Evolutionary conservation across 2,113 vertebrate genomes (phyloP).

Genomic region (Coregonus clupeaformis): DNA sequence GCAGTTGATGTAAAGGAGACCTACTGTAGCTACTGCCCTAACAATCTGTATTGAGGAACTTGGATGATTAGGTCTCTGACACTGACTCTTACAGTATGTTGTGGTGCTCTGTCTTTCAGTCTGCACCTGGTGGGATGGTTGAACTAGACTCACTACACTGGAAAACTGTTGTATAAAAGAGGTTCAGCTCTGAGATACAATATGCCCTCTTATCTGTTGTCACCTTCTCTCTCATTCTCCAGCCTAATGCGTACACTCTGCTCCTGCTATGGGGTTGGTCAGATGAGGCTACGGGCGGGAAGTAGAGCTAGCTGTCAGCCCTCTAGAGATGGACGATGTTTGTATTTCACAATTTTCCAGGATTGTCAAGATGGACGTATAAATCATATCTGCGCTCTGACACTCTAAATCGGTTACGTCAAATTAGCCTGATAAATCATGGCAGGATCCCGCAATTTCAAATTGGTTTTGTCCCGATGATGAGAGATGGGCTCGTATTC

Average conservation of each 20-base stretch:
- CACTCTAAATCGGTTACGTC: slow-evolving; percentile 68
- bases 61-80: no score
- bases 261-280: not conserved
- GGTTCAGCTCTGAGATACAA: not conserved
- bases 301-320: slow-evolving; percentile 20
- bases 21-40: no score
- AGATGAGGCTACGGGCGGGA: not conserved
- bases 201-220: not conserved
- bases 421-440: slow-evolving; percentile 72
- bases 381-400: slow-evolving; percentile 52
- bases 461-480: slow-evolving; percentile 50
- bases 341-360: slow-evolving; percentile 52
- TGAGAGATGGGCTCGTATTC: slow-evolving; percentile 53
- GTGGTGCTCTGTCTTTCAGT: no score
- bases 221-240: not conserved
- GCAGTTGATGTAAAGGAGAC: no score
- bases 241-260: not conserved
- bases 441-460: slow-evolving; percentile 36
- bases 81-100: no score
- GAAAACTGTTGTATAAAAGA: no score
- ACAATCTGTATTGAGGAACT: no score
- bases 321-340: slow-evolving; percentile 47
- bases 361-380: slow-evolving; percentile 43
- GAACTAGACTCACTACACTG: no score
- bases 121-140: no score